phyloP scores from a whole-genome alignment of 2,797 vertebrate genomes.

The Tadarida brasiliensis region DNA sequence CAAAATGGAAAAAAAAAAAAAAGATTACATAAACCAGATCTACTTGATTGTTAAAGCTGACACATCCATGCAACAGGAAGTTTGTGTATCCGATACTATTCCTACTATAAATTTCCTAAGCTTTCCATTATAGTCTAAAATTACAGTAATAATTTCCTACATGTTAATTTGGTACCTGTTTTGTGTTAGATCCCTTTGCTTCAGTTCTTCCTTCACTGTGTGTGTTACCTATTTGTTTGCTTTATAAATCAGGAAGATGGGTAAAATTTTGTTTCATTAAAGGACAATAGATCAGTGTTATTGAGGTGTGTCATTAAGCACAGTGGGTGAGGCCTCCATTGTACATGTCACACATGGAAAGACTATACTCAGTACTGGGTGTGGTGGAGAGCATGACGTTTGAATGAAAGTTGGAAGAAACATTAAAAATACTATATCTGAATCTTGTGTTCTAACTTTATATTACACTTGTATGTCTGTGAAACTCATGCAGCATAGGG shows the following conservation, averaged over 20 bases:
- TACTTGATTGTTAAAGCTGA: conserved; percentile 9
- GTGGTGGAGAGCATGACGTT: conserved; percentile 63
- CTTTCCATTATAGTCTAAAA: conserved; percentile 11
- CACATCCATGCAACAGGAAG: neutral
- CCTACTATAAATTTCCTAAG: conserved; percentile 11
- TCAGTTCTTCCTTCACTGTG: neutral
- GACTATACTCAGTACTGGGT: neutral
- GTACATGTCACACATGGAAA: conserved; percentile 1
- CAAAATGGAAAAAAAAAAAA: neutral
- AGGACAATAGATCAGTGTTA: conserved; percentile 56
- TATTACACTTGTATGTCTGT: neutral
- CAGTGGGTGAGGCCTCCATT: neutral
- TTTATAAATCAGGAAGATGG: conserved; percentile 46
- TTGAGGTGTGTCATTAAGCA: conserved; percentile 51
- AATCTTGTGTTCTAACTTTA: conserved; percentile 41
- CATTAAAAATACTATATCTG: conserved; percentile 52
- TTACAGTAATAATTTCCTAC: neutral
- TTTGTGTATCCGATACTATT: neutral
- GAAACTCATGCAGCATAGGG: conserved; percentile 45
- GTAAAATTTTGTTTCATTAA: conserved; percentile 14
- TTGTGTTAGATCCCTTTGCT: neutral
- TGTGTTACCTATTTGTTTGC: neutral
- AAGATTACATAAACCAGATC: neutral
- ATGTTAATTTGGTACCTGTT: neutral
- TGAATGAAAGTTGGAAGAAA: conserved; percentile 54